Evolutionary conservation across 2,888 invertebrate genomes (phyloP).

Genomic region (Trissoscelio sp.): DNA sequence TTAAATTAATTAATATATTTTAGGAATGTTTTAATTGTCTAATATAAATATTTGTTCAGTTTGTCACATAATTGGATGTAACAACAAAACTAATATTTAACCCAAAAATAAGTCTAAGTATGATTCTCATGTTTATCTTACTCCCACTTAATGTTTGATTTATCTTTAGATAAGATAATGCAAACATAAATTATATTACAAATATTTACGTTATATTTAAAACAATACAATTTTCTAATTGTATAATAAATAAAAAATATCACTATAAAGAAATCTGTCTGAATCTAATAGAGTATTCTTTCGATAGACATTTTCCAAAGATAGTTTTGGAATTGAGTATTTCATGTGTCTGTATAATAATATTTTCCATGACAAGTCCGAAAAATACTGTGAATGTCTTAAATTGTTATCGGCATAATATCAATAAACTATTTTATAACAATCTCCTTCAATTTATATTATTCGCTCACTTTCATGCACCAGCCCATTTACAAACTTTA

Average conservation of each 20-base stretch:
- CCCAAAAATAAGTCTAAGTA: too few species aligned
- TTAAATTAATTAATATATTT: neutral
- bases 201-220: neutral
- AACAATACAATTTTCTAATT: neutral
- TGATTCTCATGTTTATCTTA: too few species aligned
- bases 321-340: slow-evolving; percentile 4
- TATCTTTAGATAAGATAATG: neutral
- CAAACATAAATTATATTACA: neutral
- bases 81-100: too few species aligned
- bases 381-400: neutral
- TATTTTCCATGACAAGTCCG: neutral
- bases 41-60: neutral
- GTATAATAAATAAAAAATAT: neutral
- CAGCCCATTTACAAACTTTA: neutral
- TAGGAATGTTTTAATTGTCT: neutral
- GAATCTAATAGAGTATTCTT: neutral
- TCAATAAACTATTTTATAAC: slow-evolving; percentile 4
- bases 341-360: neutral
- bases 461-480: neutral
- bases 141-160: too few species aligned
- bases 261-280: neutral
- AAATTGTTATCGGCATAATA: neutral
- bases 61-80: neutral
- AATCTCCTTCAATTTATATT: neutral
- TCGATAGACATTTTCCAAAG: neutral